These are phyloP conservation scores for Grammomys dolichurus DNA, from an alignment of 2,113 vertebrate species.

Conservation along the genomic window DNA sequence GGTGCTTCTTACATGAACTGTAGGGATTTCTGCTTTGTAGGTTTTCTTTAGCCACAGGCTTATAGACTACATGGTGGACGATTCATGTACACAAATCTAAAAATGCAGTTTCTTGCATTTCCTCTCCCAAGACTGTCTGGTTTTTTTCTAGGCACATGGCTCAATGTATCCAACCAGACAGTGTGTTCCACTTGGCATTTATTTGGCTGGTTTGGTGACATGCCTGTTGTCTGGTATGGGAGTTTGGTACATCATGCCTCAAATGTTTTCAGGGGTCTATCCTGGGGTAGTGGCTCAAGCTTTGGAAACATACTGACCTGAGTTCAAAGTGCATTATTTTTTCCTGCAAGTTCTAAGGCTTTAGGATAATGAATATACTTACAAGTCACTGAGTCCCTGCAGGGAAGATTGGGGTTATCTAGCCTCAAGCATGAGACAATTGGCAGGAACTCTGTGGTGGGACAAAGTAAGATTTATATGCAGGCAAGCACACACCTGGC, in stretches of 20 bases:
- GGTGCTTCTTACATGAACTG: neutral
- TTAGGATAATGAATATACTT: neutral
- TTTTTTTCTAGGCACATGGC: neutral
- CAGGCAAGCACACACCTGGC: neutral
- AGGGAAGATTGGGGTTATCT: neutral
- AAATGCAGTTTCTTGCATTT: neutral
- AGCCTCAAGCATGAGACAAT: neutral
- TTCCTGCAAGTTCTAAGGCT: neutral
- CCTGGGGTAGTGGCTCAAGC: neutral
- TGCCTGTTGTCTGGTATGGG: neutral
- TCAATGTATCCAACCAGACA: neutral
- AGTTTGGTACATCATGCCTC: fast-evolving
- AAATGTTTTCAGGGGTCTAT: neutral
- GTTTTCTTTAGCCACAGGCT: neutral
- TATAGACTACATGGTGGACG: neutral
- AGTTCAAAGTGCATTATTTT: neutral
- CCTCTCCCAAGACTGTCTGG: neutral
- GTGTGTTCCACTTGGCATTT: too few species aligned
- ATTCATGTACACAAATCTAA: neutral
- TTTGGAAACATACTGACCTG: neutral
- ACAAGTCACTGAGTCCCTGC: neutral
- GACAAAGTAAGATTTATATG: neutral
- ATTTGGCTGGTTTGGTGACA: neutral
- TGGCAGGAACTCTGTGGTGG: neutral
- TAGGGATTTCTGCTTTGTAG: neutral